These are phyloP conservation scores for Megalurothrips usitatus DNA, from an alignment of 2,888 invertebrate genomes.

Conservation along the genomic window DNA sequence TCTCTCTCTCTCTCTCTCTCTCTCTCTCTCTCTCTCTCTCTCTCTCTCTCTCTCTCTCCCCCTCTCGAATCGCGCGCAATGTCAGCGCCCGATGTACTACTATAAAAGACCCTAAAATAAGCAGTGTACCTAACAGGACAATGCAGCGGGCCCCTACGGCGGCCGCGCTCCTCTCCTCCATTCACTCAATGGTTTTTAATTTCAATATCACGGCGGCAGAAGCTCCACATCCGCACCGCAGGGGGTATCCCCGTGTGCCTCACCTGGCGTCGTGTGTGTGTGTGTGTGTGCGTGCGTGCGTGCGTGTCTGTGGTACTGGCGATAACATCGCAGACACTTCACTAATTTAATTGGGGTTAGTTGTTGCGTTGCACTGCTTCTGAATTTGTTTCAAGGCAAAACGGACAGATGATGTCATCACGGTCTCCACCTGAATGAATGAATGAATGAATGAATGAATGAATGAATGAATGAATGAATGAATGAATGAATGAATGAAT, in stretches of 20 bases:
- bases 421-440: too few species aligned
- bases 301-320: background rate
- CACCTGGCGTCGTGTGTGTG: too few species aligned
- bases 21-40: too few species aligned
- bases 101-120: constrained; percentile 24
- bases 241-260: background rate
- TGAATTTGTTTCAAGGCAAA: background rate
- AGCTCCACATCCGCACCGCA: background rate
- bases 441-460: too few species aligned
- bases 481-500: too few species aligned
- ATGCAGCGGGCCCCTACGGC: background rate
- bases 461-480: too few species aligned
- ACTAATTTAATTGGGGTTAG: background rate
- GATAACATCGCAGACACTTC: background rate
- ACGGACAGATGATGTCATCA: background rate
- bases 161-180: background rate
- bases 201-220: constrained; percentile 8
- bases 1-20: too few species aligned
- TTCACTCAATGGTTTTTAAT: constrained; percentile 14
- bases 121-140: constrained; percentile 2
- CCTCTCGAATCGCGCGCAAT: too few species aligned
- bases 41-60: too few species aligned
- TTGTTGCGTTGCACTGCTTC: background rate
- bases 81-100: too few species aligned
- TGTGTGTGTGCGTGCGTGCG: background rate